Percentiles rank a stretch among this genome's conserved stretches.
phyloP scores from a whole-genome alignment of 1,140 invertebrate genomes.

The Adelges cooleyi region DNA sequence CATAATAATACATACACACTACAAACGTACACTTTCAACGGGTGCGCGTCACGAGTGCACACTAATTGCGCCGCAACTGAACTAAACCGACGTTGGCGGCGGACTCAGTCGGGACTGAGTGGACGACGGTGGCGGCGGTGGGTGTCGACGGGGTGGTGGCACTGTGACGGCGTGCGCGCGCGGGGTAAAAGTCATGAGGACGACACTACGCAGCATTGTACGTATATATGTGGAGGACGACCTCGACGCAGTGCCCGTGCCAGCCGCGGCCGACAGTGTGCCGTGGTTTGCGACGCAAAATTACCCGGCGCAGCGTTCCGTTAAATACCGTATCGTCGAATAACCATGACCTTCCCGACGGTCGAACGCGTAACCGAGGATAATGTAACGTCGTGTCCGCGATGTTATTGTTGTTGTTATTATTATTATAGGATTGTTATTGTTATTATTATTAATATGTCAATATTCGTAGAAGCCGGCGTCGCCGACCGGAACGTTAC shows the following conservation, averaged over 20 bases:
- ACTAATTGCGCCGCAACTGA: slow-evolving; percentile 22
- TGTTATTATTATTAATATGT: too few relatives aligned
- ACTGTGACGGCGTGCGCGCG: neutral
- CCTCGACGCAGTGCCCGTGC: slow-evolving; percentile 4
- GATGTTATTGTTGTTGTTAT: too few relatives aligned
- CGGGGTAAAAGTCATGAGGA: slow-evolving; percentile 24
- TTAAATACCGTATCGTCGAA: neutral
- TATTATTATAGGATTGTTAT: too few relatives aligned
- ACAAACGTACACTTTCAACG: neutral
- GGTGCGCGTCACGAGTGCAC: neutral
- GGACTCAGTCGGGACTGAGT: neutral
- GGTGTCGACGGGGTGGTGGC: neutral
- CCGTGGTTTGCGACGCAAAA: neutral
- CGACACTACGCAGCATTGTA: slow-evolving; percentile 3
- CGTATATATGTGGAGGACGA: neutral
- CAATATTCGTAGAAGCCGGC: too few relatives aligned
- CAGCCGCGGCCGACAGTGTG: neutral
- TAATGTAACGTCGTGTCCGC: neutral
- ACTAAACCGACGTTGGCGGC: neutral
- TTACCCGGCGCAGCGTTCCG: neutral
- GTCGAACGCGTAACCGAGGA: neutral
- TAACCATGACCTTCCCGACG: slow-evolving; percentile 21
- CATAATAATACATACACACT: neutral
- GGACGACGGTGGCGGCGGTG: neutral
- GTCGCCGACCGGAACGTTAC: too few relatives aligned